Evolutionary conservation across 2,797 vertebrate genomes (phyloP).

Genomic region (Schizopygopsis malacanthus): DNA sequence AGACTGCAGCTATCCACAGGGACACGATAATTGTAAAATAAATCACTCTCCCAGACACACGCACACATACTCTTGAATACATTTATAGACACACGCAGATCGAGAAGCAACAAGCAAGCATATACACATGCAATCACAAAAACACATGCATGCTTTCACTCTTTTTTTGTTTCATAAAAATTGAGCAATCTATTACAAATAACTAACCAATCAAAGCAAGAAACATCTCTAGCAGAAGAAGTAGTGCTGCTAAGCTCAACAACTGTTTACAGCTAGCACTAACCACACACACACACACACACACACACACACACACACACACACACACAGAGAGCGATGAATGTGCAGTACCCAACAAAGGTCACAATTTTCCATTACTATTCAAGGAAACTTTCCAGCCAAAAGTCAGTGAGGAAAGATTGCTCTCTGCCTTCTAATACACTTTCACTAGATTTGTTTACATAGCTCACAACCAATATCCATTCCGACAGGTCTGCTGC

Average conservation of each 20-base stretch:
- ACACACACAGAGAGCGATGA: constrained; percentile 17
- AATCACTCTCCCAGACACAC: constrained; percentile 24
- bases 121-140: not conserved
- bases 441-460: constrained; percentile 54
- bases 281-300: not conserved
- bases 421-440: constrained; percentile 33
- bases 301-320: constrained; percentile 8
- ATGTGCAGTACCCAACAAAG: constrained; percentile 38
- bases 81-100: constrained; percentile 26
- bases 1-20: constrained; percentile 21
- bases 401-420: constrained; percentile 33
- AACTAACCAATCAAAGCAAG: constrained; percentile 16
- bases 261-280: constrained; percentile 2
- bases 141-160: not conserved
- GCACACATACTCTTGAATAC: constrained; percentile 18
- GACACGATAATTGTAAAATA: constrained; percentile 21
- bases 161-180: not conserved
- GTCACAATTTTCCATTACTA: constrained; percentile 51
- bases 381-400: constrained; percentile 28
- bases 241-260: constrained; percentile 5
- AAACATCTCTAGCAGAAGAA: not conserved
- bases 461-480: constrained; percentile 44
- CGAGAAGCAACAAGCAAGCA: constrained; percentile 1
- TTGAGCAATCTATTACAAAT: not conserved
- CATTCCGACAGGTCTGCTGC: constrained; percentile 36